These are phyloP conservation scores for Thalassaphorura encarpata DNA, from an alignment of 1,140 invertebrate species.

Conservation along the genomic window DNA sequence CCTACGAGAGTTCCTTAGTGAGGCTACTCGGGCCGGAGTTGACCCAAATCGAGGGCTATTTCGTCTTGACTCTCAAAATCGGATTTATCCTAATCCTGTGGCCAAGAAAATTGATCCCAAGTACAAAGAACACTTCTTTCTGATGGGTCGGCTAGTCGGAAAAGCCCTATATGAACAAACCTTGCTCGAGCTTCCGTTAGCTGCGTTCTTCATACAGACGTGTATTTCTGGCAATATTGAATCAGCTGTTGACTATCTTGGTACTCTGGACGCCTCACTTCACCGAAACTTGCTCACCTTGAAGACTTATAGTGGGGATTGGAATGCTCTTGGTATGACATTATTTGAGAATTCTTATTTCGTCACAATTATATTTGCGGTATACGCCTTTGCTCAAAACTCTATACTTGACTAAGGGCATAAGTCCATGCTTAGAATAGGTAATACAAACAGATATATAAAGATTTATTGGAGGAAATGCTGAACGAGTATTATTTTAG, in stretches of 20 bases:
- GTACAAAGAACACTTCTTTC: slow-evolving; percentile 85
- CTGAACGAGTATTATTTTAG: no score
- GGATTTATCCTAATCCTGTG: slow-evolving; percentile 90
- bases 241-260: slow-evolving; percentile 78
- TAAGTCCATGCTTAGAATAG: no score
- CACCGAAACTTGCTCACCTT: slow-evolving; percentile 83
- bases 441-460: no score
- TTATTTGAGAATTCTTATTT: neutral
- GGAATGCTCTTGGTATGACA: slow-evolving; percentile 54
- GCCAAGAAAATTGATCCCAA: slow-evolving; percentile 72
- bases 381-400: neutral
- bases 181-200: slow-evolving; percentile 84
- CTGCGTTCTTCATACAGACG: slow-evolving; percentile 62
- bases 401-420: no score
- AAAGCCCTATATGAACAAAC: slow-evolving; percentile 95
- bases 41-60: slow-evolving; percentile 96
- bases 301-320: slow-evolving; percentile 67
- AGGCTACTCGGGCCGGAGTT: slow-evolving; percentile 86
- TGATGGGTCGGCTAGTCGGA: slow-evolving; percentile 87
- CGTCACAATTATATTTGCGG: neutral
- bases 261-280: slow-evolving; percentile 82
- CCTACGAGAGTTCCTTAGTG: slow-evolving; percentile 82
- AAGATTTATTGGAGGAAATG: no score
- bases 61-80: slow-evolving; percentile 77
- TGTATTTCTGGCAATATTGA: slow-evolving; percentile 68